Base-by-base conservation (phyloP, 2,888 invertebrate genomes). In the Eudasyphora cyanicolor region DNA sequence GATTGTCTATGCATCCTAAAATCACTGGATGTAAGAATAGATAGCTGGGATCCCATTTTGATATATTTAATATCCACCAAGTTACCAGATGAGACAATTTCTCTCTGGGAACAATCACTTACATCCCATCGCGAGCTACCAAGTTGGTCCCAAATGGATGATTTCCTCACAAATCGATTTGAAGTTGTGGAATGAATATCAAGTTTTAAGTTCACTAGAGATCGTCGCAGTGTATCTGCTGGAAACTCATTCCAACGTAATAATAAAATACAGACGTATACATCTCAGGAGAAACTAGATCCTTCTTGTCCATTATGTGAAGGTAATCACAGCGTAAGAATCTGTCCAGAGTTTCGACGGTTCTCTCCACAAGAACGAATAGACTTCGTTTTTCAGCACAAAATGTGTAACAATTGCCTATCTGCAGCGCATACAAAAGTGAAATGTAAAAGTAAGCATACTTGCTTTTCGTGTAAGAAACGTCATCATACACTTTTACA, bases 101-200 rank as follows among this genome's bases (percentile, higher is more conserved):
- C 70, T 29, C 62, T n/a, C n/a, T n/a, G n/a, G n/a, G n/a, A n/a
- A 35, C 45, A 64, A 10, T 51, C 64, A 0, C 14, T 64, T 14
- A 64, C 27, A 24, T 32, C 21, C 21, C 64, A 76, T 21, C 24
- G 19, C 2, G 57, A 76, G 5, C 12, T 67, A 10, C 57, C 73
- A 14, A 45, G 27, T 6, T 82, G 74, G 77, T 14, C 29, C 0
- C 38, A 73, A 45, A 67, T 82, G 57, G 67, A 77, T 17, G 49
- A 73, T 10, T 77, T 77, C 17, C 57, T 82, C 0, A 69, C 57
- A 0, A 69, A 54, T 12, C 19, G 77, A n/a, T 77, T 74, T 24
- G 64, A 74, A 73, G 64, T 60, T 0, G 24, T 82, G 2, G 77
- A 77, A 32, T 29, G 70, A 67, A 67, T 57, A 14, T 69, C 69